These are phyloP conservation scores for Varecia variegata DNA, from an alignment of 2,797 vertebrate genomes.

Conservation along the genomic window DNA sequence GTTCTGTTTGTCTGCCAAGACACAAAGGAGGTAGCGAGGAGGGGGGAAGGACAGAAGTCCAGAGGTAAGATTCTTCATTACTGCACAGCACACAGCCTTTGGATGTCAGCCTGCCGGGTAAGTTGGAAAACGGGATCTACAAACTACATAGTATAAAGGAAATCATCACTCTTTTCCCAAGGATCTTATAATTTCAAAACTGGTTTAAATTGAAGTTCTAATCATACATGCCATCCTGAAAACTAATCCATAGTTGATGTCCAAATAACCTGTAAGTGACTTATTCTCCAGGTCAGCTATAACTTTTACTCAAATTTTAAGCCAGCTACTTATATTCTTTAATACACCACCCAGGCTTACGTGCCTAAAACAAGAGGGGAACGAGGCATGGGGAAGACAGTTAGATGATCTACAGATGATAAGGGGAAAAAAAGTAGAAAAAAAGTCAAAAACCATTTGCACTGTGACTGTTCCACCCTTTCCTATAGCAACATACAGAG, in stretches of 20 bases:
- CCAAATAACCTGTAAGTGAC: conserved; percentile 1
- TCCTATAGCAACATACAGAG: background rate
- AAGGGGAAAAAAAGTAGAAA: background rate
- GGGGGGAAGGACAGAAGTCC: background rate
- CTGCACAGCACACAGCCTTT: background rate
- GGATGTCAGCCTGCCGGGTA: background rate
- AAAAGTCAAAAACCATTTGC: background rate
- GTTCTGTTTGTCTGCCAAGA: conserved; percentile 88
- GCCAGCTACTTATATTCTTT: background rate
- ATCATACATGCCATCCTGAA: background rate
- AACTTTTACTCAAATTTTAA: conserved; percentile 10
- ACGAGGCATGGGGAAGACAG: background rate
- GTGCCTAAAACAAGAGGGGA: conserved; percentile 19
- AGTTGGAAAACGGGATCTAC: background rate
- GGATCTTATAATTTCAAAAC: background rate
- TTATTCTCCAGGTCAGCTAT: background rate
- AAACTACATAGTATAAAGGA: background rate
- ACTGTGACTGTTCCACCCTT: background rate
- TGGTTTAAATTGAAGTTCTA: background rate
- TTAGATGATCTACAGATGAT: background rate
- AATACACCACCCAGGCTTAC: background rate
- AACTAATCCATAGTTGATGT: conserved; percentile 21
- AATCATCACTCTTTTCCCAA: background rate
- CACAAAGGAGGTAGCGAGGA: conserved; percentile 32
- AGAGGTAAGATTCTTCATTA: conserved; percentile 5